These are phyloP conservation scores for Polyommatus iphigenia DNA, from an alignment of 2,888 invertebrate species.

Conservation along the genomic window DNA sequence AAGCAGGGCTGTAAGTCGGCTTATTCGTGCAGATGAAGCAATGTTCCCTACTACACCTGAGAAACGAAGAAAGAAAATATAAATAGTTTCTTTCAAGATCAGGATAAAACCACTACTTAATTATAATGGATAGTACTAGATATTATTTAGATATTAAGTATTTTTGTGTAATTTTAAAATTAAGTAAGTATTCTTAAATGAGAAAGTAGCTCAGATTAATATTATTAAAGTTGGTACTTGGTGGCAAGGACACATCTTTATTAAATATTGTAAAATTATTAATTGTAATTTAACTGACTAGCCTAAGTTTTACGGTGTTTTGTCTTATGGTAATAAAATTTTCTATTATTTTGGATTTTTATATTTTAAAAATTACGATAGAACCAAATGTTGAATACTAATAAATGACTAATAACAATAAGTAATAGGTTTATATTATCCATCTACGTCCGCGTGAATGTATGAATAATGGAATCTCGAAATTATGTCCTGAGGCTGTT, in stretches of 20 bases:
- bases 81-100: constrained; percentile 43
- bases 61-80: constrained; percentile 75
- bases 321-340: neutral
- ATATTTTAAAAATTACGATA: neutral
- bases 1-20: constrained; percentile 74
- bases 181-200: neutral
- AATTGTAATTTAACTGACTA: neutral
- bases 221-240: no score
- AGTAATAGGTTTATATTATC: no score
- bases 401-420: no score
- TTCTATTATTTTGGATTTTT: neutral
- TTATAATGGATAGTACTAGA: neutral
- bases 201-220: neutral
- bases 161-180: neutral
- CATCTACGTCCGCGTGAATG: no score
- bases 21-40: constrained; percentile 72
- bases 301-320: neutral
- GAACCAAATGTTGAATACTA: no score
- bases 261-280: neutral
- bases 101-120: neutral
- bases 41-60: constrained; percentile 72
- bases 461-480: no score
- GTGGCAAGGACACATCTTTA: neutral
- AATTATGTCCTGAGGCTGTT: no score
- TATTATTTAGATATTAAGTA: neutral